Evolutionary conservation across 2,797 vertebrate genomes (phyloP).

Genomic region (Philypnodon macrostomus): DNA sequence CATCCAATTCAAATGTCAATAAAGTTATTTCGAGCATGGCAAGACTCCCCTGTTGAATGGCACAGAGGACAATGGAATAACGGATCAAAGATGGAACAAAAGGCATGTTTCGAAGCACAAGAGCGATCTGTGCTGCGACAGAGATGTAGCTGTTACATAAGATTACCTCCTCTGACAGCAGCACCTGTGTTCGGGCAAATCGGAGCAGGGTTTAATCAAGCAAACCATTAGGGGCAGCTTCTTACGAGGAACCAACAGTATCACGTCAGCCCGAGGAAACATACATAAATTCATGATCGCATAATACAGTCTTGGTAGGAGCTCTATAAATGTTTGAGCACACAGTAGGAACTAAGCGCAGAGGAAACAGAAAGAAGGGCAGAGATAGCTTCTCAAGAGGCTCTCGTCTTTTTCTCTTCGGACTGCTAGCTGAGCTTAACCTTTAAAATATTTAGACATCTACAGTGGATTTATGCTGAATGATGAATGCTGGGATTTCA

Average conservation of each 20-base stretch:
- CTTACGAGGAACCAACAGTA: constrained; percentile 11
- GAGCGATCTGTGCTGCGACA: constrained; percentile 24
- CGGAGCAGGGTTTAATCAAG: constrained; percentile 35
- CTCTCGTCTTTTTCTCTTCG: constrained; percentile 24
- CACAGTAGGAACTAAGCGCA: constrained; percentile 25
- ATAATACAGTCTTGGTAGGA: constrained; percentile 40
- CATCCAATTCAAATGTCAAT: constrained; percentile 73
- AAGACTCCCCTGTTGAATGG: constrained; percentile 22
- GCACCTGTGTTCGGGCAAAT: constrained; percentile 47
- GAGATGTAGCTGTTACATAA: constrained; percentile 32
- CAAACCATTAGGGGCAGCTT: constrained; percentile 19
- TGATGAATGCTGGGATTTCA: constrained; percentile 32
- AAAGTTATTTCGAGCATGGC: constrained; percentile 67
- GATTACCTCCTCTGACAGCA: constrained; percentile 17
- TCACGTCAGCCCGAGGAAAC: constrained; percentile 19
- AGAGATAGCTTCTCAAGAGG: constrained; percentile 25
- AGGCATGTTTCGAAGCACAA: constrained; percentile 8
- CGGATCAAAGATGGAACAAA: constrained; percentile 19
- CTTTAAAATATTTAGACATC: constrained; percentile 64
- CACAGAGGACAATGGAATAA: constrained; percentile 18
- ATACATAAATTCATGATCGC: constrained; percentile 62
- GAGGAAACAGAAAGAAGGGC: constrained; percentile 29
- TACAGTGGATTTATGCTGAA: constrained; percentile 32
- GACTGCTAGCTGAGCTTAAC: constrained; percentile 31
- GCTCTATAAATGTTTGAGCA: constrained; percentile 60